Evolutionary conservation across 2,797 vertebrate species (phyloP).

Genomic region (Heterohyrax brucei): DNA sequence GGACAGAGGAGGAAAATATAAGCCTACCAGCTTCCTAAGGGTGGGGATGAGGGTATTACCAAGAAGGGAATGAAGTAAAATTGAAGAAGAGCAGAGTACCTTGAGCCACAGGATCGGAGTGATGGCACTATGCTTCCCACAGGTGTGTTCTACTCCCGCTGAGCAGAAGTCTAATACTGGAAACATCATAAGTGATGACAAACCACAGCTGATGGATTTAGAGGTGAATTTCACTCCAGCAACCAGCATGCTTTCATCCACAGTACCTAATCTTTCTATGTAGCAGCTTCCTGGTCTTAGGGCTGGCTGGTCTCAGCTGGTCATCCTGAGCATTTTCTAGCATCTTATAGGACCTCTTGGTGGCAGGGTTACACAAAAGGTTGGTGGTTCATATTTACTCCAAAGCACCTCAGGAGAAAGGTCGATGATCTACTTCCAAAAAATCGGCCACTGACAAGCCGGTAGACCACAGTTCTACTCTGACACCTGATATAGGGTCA

Average conservation of each 20-base stretch:
- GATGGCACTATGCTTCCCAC: not conserved
- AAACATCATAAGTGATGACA: not conserved
- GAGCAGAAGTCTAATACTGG: not conserved
- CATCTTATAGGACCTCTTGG: not conserved
- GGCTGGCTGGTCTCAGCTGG: not conserved
- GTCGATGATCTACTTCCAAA: not conserved
- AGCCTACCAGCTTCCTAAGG: not conserved
- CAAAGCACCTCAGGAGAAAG: not conserved
- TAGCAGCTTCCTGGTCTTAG: not conserved
- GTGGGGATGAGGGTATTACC: not conserved
- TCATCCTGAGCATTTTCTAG: not conserved
- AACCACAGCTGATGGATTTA: not conserved
- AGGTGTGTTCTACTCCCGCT: not conserved
- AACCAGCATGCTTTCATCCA: not conserved
- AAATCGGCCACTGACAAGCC: not conserved
- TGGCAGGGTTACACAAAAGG: not conserved
- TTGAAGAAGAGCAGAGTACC: not conserved
- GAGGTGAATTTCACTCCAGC: slow-evolving; percentile 32
- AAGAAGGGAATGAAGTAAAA: slow-evolving; percentile 25
- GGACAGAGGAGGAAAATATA: not conserved
- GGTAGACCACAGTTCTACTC: not conserved
- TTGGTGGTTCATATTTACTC: not conserved
- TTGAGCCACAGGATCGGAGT: not conserved
- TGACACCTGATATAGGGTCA: not conserved
- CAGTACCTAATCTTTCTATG: not conserved